Evolutionary conservation across 2,113 vertebrate species (phyloP).

Genomic region (Corvus hawaiiensis): DNA sequence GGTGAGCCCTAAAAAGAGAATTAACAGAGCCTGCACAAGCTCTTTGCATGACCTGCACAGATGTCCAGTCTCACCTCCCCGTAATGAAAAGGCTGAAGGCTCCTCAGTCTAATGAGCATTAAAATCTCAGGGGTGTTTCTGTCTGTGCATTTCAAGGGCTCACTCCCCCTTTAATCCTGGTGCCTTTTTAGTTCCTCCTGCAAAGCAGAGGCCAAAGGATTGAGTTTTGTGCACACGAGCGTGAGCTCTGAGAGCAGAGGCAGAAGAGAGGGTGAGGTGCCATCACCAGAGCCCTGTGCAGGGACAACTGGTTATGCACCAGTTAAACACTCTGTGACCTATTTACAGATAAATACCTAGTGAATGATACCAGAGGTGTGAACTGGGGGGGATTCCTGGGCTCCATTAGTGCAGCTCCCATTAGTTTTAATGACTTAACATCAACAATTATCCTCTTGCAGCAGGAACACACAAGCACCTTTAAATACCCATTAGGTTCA

Average conservation of each 20-base stretch:
- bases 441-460: background rate
- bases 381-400: background rate
- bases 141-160: background rate
- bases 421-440: background rate
- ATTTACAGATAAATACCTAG: background rate
- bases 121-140: slow-evolving; percentile 42
- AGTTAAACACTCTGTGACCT: background rate
- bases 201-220: background rate
- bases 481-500: background rate
- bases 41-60: slow-evolving; percentile 25
- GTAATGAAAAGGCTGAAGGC: background rate
- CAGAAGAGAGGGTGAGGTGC: background rate
- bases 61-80: background rate
- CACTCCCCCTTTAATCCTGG: slow-evolving; percentile 15
- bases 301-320: background rate
- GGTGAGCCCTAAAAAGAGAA: background rate
- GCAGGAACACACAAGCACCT: background rate
- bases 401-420: background rate
- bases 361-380: background rate
- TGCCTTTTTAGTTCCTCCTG: slow-evolving; percentile 27
- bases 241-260: background rate
- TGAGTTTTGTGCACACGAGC: background rate
- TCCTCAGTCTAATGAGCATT: slow-evolving; percentile 35
- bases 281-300: background rate
- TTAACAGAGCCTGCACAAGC: background rate